Evolutionary conservation across 1,140 invertebrate species (phyloP), one percentile per base, ranked within the genome.

Genomic region (Drosophila dunni): DNA sequence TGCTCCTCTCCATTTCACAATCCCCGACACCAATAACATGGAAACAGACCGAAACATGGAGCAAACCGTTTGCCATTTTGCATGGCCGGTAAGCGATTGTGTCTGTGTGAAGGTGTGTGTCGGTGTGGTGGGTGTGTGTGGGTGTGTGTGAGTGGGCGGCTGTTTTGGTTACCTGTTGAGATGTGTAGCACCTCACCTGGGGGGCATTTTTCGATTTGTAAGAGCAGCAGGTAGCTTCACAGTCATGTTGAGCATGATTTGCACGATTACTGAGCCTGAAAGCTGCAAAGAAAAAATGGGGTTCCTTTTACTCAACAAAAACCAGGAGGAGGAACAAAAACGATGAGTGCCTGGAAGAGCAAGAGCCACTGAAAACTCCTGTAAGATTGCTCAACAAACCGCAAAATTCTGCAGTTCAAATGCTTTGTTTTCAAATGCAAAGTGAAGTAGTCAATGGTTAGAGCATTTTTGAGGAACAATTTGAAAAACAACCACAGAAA

Each of bases 101-200:
- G 24, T 29, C 24, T 29, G 24, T 29, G 24, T 29, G 17, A n/a
- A n/a, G n/a, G n/a, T n/a, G 3, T 24, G 24, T 24, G 24, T 24
- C 24, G n/a, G n/a, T n/a, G n/a, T n/a, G n/a, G n/a, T n/a, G n/a
- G 1, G 3, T 2, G 24, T 24, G 24, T 24, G 24, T 24, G 24
- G 0, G 0, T 29, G 24, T 29, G 24, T 29, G 4, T 44, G 29
- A 54, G 33, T 53, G 63, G 63, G 46, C 36, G 58, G 61, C n/a
- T 42, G 36, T 64, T 72, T 70, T 36, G 56, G 56, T 24, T 75
- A 85, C 81, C 81, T 85, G 81, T 85, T 85, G 81, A 80, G 64
- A 63, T 53, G 75, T 64, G 53, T 75, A 33, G 79, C 75, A 53
- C 33, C 56, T 15, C 34, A 54, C 77, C 34, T 45, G 45, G 64